Evolutionary conservation across 2,797 vertebrate species (phyloP).

Genomic region (Furcifer pardalis): DNA sequence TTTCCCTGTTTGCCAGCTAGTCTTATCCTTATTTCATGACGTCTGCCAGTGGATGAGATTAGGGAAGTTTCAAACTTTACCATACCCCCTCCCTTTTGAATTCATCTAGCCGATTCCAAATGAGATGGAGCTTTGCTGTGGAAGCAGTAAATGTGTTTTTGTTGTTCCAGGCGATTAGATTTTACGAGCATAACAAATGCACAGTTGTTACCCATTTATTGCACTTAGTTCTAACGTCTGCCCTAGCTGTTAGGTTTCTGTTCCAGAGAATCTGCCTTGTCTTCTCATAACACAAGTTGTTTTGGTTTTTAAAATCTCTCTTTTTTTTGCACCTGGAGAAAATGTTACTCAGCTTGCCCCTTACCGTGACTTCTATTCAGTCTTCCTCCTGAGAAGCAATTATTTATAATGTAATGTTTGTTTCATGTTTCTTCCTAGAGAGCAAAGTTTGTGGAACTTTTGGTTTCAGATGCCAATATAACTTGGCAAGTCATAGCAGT

Average conservation of each 20-base stretch:
- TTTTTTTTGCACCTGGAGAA: constrained; percentile 6
- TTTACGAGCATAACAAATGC: constrained; percentile 22
- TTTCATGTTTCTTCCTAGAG: no score
- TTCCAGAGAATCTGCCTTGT: not conserved
- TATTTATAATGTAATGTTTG: no score
- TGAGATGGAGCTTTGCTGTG: not conserved
- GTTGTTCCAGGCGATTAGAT: not conserved
- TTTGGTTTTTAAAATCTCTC: not conserved
- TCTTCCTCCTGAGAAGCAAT: not conserved
- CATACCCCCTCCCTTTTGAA: not conserved
- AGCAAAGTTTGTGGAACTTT: no score
- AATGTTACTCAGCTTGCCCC: not conserved
- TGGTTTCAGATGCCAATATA: no score
- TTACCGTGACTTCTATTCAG: not conserved
- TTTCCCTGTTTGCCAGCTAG: not conserved
- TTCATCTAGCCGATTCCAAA: not conserved
- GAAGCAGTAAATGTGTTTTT: constrained; percentile 16
- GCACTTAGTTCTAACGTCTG: constrained; percentile 23
- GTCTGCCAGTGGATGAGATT: not conserved
- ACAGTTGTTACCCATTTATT: constrained; percentile 28
- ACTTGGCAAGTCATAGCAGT: no score
- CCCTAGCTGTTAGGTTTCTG: not conserved
- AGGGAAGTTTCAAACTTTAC: not conserved
- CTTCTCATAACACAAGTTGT: not conserved
- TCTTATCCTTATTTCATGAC: no score